Percentiles rank a stretch among this genome's conserved stretches.
Evolutionary conservation across 2,888 invertebrate species (phyloP).

Genomic region (Cephus sareptanus): DNA sequence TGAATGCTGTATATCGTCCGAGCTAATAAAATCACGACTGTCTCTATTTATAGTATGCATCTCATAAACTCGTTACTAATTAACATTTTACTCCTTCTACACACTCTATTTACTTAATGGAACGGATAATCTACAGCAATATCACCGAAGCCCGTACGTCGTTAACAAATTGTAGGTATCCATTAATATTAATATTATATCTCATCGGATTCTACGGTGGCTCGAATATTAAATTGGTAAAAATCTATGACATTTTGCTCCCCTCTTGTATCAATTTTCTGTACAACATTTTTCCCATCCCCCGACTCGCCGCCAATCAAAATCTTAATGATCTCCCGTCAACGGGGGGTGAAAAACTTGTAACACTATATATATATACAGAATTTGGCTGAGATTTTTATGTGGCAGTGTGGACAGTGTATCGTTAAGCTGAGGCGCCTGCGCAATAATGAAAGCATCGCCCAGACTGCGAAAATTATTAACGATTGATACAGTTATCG

Average conservation of each 20-base stretch:
- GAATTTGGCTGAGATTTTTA: not conserved
- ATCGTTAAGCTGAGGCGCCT: not conserved
- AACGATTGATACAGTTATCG: not conserved
- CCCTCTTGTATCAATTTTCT: not conserved
- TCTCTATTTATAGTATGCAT: slow-evolving; percentile 47
- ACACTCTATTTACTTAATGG: slow-evolving; percentile 43
- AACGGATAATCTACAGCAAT: slow-evolving; percentile 55
- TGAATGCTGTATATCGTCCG: slow-evolving; percentile 46
- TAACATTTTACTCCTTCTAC: slow-evolving; percentile 48
- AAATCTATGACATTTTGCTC: not conserved
- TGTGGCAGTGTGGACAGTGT: not conserved
- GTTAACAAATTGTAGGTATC: not conserved
- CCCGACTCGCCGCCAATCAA: not conserved
- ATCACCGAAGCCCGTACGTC: slow-evolving; percentile 13
- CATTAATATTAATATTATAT: not conserved
- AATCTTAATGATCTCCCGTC: not conserved
- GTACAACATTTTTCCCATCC: not conserved
- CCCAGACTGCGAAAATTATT: not conserved
- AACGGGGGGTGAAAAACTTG: not conserved
- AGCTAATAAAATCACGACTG: slow-evolving; percentile 59
- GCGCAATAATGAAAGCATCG: not conserved
- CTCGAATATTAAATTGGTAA: not conserved
- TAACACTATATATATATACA: not conserved
- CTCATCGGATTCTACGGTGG: not conserved
- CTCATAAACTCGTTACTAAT: slow-evolving; percentile 55